These are phyloP conservation scores for Acleris laterana DNA, from an alignment of 2,888 invertebrate species.

Conservation along the genomic window DNA sequence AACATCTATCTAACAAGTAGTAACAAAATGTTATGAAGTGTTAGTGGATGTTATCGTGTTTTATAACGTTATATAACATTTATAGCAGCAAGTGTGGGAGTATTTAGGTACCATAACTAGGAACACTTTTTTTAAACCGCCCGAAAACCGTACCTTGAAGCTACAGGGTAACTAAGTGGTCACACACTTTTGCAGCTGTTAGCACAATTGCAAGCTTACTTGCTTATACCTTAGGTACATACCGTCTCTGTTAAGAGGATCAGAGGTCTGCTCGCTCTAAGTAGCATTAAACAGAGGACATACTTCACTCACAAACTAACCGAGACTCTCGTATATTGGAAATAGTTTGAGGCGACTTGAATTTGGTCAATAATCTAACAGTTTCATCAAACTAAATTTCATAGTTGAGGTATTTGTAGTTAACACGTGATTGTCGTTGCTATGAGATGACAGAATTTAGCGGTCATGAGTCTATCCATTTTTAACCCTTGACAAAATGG, in stretches of 20 bases:
- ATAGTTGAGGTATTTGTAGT: slow-evolving; percentile 22
- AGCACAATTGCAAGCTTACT: not conserved
- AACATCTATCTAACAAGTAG: no score
- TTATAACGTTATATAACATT: no score
- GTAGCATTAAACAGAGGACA: slow-evolving; percentile 32
- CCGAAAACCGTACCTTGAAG: no score
- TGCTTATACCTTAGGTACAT: slow-evolving; percentile 21
- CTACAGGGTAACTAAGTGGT: no score
- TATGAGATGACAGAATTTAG: not conserved
- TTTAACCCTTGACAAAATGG: no score
- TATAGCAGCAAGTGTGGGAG: no score
- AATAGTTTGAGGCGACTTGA: slow-evolving; percentile 29
- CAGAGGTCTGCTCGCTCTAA: slow-evolving; percentile 28
- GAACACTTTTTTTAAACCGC: no score
- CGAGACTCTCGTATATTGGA: slow-evolving; percentile 29
- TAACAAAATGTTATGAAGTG: no score
- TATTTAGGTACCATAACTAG: no score
- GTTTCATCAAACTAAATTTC: slow-evolving; percentile 16
- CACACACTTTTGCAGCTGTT: no score
- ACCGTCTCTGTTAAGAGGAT: slow-evolving; percentile 30
- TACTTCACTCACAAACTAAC: slow-evolving; percentile 29
- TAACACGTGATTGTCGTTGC: not conserved
- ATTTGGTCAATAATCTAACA: slow-evolving; percentile 20
- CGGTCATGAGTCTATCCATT: no score
- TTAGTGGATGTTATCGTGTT: no score